These are phyloP conservation scores for Platycheirus rosarum DNA, from an alignment of 2,888 invertebrate genomes.

Conservation along the genomic window DNA sequence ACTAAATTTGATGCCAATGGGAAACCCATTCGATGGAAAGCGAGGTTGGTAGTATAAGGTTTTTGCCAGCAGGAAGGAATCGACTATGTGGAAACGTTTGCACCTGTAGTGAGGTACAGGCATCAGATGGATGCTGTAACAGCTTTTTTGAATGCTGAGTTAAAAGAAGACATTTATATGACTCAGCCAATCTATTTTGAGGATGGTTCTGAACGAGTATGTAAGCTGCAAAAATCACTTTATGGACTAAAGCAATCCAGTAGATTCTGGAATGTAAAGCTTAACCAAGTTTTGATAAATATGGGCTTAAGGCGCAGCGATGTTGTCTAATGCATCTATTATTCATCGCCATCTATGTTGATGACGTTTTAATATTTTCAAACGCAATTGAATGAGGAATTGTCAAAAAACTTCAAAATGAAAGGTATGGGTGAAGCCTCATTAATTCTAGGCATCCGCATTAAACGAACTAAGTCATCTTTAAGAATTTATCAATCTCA, in stretches of 20 bases:
- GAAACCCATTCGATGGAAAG: conserved; percentile 45
- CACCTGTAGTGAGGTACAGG: conserved; percentile 60
- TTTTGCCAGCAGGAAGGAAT: conserved; percentile 58
- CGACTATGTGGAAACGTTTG: conserved; percentile 58
- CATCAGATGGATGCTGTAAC: conserved; percentile 69
- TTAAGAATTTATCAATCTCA: conserved; percentile 55
- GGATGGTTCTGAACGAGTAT: conserved; percentile 55
- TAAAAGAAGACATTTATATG: conserved; percentile 66
- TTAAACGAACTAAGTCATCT: conserved; percentile 34
- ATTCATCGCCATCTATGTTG: conserved; percentile 54
- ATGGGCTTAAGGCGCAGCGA: conserved; percentile 45
- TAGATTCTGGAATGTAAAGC: conserved; percentile 44
- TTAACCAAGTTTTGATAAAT: conserved; percentile 36
- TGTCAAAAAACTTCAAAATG: conserved; percentile 51
- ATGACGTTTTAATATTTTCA: too few species aligned
- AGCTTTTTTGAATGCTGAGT: conserved; percentile 64
- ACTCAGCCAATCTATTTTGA: conserved; percentile 62
- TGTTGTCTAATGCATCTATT: conserved; percentile 57
- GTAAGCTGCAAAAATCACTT: conserved; percentile 64
- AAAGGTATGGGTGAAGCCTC: conserved; percentile 51
- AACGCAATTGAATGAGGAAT: conserved; percentile 22
- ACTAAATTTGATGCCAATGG: conserved; percentile 53
- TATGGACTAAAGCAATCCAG: conserved; percentile 62
- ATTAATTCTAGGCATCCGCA: conserved; percentile 43
- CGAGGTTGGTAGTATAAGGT: conserved; percentile 61